Evolutionary conservation across 2,888 invertebrate species (phyloP).

Genomic region (Idaea dimidiata): DNA sequence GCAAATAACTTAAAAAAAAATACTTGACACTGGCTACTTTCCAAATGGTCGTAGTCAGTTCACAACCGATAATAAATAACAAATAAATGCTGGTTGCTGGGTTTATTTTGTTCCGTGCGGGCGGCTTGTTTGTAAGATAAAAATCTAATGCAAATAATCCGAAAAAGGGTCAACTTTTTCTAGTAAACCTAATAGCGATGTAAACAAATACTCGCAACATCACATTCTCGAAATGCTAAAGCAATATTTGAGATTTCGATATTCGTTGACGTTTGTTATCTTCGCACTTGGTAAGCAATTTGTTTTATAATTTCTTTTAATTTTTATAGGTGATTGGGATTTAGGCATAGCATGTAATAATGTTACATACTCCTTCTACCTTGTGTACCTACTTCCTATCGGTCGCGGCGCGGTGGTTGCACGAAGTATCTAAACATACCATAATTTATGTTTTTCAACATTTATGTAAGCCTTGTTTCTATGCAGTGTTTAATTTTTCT

Average conservation of each 20-base stretch:
- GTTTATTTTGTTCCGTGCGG: neutral
- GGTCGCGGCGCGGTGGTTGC: too few species aligned
- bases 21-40: too few species aligned
- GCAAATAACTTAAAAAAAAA: too few species aligned
- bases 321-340: neutral
- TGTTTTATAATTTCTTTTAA: conserved; percentile 4
- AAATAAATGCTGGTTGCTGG: too few species aligned
- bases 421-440: too few species aligned
- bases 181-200: conserved; percentile 45
- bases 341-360: conserved; percentile 6
- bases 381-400: too few species aligned
- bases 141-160: neutral
- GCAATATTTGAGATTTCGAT: conserved; percentile 67
- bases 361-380: too few species aligned
- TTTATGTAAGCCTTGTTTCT: too few species aligned
- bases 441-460: too few species aligned
- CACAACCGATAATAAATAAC: too few species aligned
- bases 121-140: neutral
- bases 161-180: neutral
- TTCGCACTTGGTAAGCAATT: conserved; percentile 61
- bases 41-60: too few species aligned
- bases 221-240: conserved; percentile 71
- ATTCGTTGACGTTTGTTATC: conserved; percentile 60
- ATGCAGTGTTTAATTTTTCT: too few species aligned
- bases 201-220: conserved; percentile 43